A percentile compares a stretch with the other conserved stretches of the same genome.
phyloP scores from a whole-genome alignment of 2,113 vertebrate species.

The Catharus fuscescens region DNA sequence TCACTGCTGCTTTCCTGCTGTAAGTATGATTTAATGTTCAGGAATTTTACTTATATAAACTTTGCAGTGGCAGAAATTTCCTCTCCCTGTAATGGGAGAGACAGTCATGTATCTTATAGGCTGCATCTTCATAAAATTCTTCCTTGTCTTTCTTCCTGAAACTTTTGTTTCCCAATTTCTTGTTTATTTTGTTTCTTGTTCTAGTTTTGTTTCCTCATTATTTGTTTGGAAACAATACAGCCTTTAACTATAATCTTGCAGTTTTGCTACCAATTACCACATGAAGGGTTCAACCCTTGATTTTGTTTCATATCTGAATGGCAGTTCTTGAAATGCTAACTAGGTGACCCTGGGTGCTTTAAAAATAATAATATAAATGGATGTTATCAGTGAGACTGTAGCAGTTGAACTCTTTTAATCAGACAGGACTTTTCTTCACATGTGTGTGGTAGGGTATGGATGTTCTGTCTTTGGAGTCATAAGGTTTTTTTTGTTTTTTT shows the following conservation, averaged over 20 bases:
- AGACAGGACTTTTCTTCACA: not conserved
- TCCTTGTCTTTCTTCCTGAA: not conserved
- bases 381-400: not conserved
- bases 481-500: not conserved
- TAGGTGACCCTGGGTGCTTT: not conserved
- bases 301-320: not conserved
- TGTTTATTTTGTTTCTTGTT: not conserved
- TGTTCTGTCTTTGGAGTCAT: not conserved
- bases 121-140: not conserved
- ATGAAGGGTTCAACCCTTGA: not conserved
- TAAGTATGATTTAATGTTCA: slow-evolving; percentile 11
- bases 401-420: not conserved
- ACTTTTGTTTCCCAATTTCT: not conserved
- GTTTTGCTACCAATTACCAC: not conserved
- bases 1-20: slow-evolving; percentile 16
- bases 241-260: not conserved
- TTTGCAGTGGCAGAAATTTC: slow-evolving; percentile 3
- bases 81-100: not conserved
- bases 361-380: not conserved
- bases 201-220: not conserved
- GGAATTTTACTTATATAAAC: slow-evolving; percentile 37
- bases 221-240: not conserved
- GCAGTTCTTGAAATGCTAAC: not conserved
- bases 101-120: not conserved
- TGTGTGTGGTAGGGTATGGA: not conserved